Percentiles rank a stretch among this genome's conserved stretches.
These are phyloP conservation scores for Thunnus albacares DNA, from an alignment of 2,797 vertebrate genomes.

Conservation along the genomic window DNA sequence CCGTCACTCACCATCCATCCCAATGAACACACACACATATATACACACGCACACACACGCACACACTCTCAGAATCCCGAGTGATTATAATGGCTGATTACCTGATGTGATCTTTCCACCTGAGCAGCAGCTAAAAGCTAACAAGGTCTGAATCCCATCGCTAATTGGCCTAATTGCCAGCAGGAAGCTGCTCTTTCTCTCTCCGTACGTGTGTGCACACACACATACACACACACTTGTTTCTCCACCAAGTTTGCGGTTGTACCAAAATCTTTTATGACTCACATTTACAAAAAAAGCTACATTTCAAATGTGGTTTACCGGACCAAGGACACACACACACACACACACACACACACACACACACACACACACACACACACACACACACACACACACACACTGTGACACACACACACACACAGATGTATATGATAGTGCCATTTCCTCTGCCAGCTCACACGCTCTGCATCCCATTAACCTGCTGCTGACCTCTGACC, in stretches of 20 bases:
- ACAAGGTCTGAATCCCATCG: conserved; percentile 69
- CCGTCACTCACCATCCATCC: conserved; percentile 6
- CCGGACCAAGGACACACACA: background rate
- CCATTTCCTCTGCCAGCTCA: background rate
- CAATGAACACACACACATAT: conserved; percentile 6
- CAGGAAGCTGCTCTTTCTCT: conserved; percentile 42
- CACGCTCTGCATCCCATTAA: conserved; percentile 39
- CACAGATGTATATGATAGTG: background rate
- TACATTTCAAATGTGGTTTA: background rate
- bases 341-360: background rate
- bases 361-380: background rate
- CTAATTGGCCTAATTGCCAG: conserved; percentile 78
- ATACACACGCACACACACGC: conserved; percentile 16
- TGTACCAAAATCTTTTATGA: background rate
- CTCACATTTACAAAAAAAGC: background rate
- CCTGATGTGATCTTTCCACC: conserved; percentile 84
- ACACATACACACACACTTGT: background rate
- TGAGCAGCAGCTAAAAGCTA: conserved; percentile 77
- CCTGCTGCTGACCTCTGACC: conserved; percentile 44
- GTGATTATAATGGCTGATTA: conserved; percentile 80
- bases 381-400: background rate
- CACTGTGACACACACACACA: background rate
- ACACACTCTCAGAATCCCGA: conserved; percentile 23
- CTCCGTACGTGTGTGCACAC: background rate
- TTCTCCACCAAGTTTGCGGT: background rate